Evolutionary conservation across 2,888 invertebrate species (phyloP).

Genomic region (Scaeva pyrastri): DNA sequence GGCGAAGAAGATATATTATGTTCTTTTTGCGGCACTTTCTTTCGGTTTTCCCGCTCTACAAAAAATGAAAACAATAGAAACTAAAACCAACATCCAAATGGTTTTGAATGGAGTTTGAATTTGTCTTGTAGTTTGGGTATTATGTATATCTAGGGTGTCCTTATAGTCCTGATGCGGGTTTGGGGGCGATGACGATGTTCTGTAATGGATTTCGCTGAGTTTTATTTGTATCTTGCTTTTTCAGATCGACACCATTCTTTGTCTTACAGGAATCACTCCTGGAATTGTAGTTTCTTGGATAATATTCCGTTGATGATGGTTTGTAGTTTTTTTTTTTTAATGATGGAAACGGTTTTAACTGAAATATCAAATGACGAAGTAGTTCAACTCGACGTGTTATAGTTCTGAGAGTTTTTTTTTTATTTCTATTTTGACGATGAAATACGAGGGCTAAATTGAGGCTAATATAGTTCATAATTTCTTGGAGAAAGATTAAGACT

Average conservation of each 20-base stretch:
- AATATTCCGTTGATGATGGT: background rate
- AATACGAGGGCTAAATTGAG: background rate
- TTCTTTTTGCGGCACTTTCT: conserved; percentile 16
- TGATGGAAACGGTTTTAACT: background rate
- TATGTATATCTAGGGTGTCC: no score
- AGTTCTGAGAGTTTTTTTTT: background rate
- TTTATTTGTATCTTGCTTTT: background rate
- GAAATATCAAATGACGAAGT: conserved; percentile 21
- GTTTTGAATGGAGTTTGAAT: conserved; percentile 32
- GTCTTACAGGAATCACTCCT: background rate
- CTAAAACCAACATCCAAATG: conserved; percentile 38
- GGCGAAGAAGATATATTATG: conserved; percentile 8
- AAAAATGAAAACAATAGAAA: conserved; percentile 33
- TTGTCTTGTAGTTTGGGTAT: background rate
- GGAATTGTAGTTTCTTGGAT: background rate
- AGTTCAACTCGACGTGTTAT: background rate
- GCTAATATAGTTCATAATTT: background rate
- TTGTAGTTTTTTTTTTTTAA: background rate
- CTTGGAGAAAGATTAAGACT: background rate
- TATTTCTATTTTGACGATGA: background rate
- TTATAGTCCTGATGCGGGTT: no score
- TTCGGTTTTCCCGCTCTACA: conserved; percentile 7
- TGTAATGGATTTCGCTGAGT: background rate
- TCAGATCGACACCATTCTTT: background rate
- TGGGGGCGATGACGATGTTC: background rate